phyloP scores from a whole-genome alignment of 2,113 vertebrate species.

The Pimephales promelas region DNA sequence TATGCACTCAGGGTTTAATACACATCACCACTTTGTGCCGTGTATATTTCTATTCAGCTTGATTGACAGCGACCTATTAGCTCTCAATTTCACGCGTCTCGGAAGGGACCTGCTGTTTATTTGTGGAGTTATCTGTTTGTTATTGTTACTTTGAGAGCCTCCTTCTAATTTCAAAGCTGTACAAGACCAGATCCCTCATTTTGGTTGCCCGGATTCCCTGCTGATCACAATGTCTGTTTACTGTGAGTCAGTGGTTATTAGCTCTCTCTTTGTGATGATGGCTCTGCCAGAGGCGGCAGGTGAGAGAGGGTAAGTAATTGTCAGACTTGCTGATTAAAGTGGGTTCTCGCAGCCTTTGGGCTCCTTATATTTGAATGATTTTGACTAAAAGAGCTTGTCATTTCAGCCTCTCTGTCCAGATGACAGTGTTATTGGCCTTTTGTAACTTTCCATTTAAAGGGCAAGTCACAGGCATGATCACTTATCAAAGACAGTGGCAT shows the following conservation, averaged over 20 bases:
- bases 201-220: constrained; percentile 16
- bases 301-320: constrained; percentile 36
- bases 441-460: constrained; percentile 42
- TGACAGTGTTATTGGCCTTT: constrained; percentile 33
- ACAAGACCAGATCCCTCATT: neutral
- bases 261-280: constrained; percentile 23
- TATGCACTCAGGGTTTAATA: constrained; percentile 26
- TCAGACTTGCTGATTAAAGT: constrained; percentile 40
- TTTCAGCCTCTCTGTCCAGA: constrained; percentile 13
- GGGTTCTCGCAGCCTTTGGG: constrained; percentile 5
- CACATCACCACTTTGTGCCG: constrained; percentile 11
- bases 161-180: constrained; percentile 32
- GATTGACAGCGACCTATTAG: constrained; percentile 40
- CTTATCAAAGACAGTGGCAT: constrained; percentile 31
- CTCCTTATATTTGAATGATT: constrained; percentile 20
- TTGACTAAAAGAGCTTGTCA: neutral
- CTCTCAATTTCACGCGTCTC: neutral
- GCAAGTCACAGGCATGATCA: constrained; percentile 10
- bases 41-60: constrained; percentile 4
- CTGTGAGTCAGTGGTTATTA: constrained; percentile 31
- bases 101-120: neutral
- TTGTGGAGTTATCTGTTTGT: constrained; percentile 7
- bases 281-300: constrained; percentile 17
- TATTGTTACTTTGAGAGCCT: constrained; percentile 25
- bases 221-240: constrained; percentile 13